Conservation (phyloP, 2,888 invertebrate species). For the Hyppa rectilinea region DNA sequence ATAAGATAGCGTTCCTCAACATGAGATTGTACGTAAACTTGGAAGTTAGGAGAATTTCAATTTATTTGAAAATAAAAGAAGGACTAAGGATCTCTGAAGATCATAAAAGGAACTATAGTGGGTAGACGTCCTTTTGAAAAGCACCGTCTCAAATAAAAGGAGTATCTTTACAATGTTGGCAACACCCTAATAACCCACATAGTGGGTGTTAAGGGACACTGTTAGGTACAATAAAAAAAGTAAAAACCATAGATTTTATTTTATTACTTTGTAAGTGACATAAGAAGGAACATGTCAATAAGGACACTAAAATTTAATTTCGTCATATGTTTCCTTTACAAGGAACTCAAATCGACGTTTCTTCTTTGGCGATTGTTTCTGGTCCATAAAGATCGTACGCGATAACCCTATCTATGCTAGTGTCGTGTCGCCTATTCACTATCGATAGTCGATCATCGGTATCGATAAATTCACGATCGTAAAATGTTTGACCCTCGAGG, state of each 20-base stretch:
- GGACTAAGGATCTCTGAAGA: slow-evolving; percentile 9
- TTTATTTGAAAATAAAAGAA: slow-evolving; percentile 1
- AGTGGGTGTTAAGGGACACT: slow-evolving; percentile 61
- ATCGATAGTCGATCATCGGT: slow-evolving; percentile 78
- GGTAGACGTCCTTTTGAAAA: slow-evolving; percentile 40
- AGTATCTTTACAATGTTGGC: slow-evolving; percentile 54
- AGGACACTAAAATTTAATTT: slow-evolving; percentile 81
- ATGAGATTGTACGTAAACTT: neutral
- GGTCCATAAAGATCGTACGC: slow-evolving; percentile 83
- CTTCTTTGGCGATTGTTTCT: slow-evolving; percentile 80
- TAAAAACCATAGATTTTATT: slow-evolving; percentile 58
- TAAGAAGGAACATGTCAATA: slow-evolving; percentile 69
- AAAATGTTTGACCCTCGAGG: slow-evolving; percentile 83
- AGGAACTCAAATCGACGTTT: slow-evolving; percentile 71
- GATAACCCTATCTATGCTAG: slow-evolving; percentile 84
- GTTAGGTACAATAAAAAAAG: slow-evolving; percentile 49
- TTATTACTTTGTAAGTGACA: slow-evolving; percentile 63
- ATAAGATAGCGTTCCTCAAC: neutral
- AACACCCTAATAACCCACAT: slow-evolving; percentile 62
- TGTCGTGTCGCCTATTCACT: slow-evolving; percentile 77
- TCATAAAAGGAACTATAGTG: slow-evolving; percentile 43
- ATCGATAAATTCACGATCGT: slow-evolving; percentile 81
- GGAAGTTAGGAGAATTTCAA: neutral
- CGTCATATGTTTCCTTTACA: slow-evolving; percentile 81
- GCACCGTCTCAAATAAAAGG: slow-evolving; percentile 57